Conservation (phyloP, 2,797 vertebrate species). For the Meda fulgida region DNA sequence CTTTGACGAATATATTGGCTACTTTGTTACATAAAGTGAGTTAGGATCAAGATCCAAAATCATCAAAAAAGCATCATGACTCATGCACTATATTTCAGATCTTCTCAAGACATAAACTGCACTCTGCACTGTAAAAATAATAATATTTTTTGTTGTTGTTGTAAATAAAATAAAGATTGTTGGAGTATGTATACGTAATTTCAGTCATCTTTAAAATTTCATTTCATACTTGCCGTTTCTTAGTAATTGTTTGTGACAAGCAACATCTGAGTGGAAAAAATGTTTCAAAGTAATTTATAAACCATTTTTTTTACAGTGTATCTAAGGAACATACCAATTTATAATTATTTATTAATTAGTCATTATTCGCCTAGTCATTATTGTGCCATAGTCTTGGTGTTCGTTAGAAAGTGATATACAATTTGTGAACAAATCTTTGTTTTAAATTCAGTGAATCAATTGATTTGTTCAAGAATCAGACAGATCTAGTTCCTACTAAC, state of each 20-base stretch:
- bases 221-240: neutral
- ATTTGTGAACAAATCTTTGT: conserved; percentile 12
- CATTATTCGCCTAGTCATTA: no score
- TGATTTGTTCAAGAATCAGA: neutral
- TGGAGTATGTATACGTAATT: neutral
- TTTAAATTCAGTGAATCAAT: neutral
- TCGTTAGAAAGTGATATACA: neutral
- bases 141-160: neutral
- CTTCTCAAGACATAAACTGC: neutral
- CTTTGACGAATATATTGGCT: neutral
- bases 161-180: neutral
- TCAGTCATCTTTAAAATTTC: neutral
- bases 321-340: neutral
- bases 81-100: neutral
- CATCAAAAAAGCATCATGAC: neutral
- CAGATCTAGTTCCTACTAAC: neutral
- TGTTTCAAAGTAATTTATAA: neutral
- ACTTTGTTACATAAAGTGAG: neutral
- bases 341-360: neutral
- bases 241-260: neutral
- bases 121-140: neutral
- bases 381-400: neutral
- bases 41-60: neutral
- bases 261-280: neutral
- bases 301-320: no score